Evolutionary conservation across 2,797 vertebrate genomes (phyloP), one percentile per base, ranked within the genome.

Genomic region (Typhlichthys subterraneus): DNA sequence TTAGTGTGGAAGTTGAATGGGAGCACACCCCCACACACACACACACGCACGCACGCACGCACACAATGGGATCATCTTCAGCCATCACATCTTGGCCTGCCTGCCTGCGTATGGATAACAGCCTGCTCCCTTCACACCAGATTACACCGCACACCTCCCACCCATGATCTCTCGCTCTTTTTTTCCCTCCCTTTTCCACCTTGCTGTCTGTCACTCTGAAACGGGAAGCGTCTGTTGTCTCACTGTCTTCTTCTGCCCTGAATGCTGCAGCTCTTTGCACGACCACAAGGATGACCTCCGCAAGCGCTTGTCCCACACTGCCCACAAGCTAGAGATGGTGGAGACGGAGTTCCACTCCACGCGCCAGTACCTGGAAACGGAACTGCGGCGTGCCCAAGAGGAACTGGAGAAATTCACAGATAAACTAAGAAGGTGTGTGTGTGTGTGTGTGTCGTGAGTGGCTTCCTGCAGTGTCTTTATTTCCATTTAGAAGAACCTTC

Each of bases 261-360:
- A 38, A 38, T 5, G 8, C 33, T 85, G 79, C 87, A 99, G 97
- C 82, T 94, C 94, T 69, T 85, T 95, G 86, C 96, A 97, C 76
- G 96, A 99, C 88, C 96, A 98, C 93, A 99, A 97, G 87, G 96
- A 97, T 54, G 96, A 98, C 87, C 93, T 98, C 77, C 95, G 95
- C 56, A 99, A 97, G 84, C 95, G 93, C 50, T 94, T 99, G 61
- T 95, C 94, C 1, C 96, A 95, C 86, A 97, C 96, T 59, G 95
- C 96, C 53, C 95, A 97, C 89, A 97, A 95, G 82, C 91, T 99
- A 90, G 96, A 98, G 90, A 95, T 95, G 93, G 94, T 98, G 82
- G 95, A 99, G 87, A 93, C 89, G 0, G 96, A 99, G 87, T 98
- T 96, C 31, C 95, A 97, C 85, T 96, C 96, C 71, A 98, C 96